Evolutionary conservation across 2,113 vertebrate species (phyloP), one percentile per base, ranked within the genome.

Genomic region (Myotis davidii): DNA sequence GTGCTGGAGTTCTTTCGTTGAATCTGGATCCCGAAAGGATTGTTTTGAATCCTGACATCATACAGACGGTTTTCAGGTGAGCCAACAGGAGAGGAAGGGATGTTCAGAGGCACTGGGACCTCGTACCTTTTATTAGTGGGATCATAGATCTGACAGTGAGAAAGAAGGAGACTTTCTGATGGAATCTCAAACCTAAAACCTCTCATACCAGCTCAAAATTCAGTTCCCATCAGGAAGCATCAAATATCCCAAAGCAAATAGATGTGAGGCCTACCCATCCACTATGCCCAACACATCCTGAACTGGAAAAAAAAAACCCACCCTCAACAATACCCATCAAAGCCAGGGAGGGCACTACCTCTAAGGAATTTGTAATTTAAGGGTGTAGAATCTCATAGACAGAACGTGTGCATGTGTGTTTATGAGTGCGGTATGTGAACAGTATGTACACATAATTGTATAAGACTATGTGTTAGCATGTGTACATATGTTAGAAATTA

Each of bases 21-120:
- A 77, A 99, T 96, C 95, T 98, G 97, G 93, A 99, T 99, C 18
- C 99, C 99, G 5, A 99, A 99, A 56, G 99, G 99, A 3, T 98
- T 92, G 0, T 45, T 11, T 54, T 94, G 97, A 72, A 99, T 20
- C 8, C 96, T 1, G 5, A 99, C 98, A 0, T 97, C 95, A 76
- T 99, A 99, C 16, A 99, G 97, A 59, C 98, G 96, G 2, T 98
- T 98, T 50, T 17, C 76, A 29, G 96, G 92, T 0, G 97, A 84
- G 34, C 76, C 96, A 0, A 78, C 74, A 25, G 99, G 98, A 13
- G 54, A 83, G 11, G 50, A 1, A 0, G 99, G 99, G 0, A 98
- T 82, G 11, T 98, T 97, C 32, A 99, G 97, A 23, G 98, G 96
- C n/a, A 99, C 97, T 0, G 99, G 99, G 4, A 99, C 99, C 95